Percentiles rank a stretch among this genome's conserved stretches.
Conservation (phyloP, 2,797 vertebrate species). For the Macroramphosus scolopax region DNA sequence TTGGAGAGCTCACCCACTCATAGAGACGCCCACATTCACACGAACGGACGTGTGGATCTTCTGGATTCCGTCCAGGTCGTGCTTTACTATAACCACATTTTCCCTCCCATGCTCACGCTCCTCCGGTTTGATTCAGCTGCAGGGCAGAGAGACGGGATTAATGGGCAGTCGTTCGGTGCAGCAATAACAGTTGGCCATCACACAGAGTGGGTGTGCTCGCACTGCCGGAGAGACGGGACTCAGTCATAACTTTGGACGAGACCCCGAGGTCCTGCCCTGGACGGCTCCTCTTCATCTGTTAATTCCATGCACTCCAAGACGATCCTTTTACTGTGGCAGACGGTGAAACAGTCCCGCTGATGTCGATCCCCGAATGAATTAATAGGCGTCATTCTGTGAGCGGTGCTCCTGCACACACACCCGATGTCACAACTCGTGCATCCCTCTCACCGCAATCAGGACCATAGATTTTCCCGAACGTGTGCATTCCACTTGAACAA, state of each 20-base stretch:
- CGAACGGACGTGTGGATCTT: background rate
- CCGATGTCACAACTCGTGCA: constrained; percentile 30
- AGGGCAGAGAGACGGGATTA: constrained; percentile 45
- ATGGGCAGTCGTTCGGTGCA: constrained; percentile 48
- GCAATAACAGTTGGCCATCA: constrained; percentile 57
- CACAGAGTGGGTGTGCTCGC: constrained; percentile 42
- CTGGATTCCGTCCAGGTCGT: constrained; percentile 16
- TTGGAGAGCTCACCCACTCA: background rate
- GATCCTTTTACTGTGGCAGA: no score
- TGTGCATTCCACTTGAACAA: constrained; percentile 37
- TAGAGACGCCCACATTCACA: no score
- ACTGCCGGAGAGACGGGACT: constrained; percentile 31
- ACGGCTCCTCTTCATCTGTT: no score
- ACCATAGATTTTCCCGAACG: constrained; percentile 20
- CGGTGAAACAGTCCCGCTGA: no score
- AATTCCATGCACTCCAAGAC: no score
- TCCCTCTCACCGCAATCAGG: constrained; percentile 28
- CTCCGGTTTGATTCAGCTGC: constrained; percentile 45
- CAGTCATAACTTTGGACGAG: constrained; percentile 43
- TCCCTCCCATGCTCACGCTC: constrained; percentile 15
- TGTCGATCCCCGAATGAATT: no score
- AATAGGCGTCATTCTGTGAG: no score
- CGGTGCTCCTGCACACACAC: no score
- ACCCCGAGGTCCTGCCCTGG: constrained; percentile 14
- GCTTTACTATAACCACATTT: constrained; percentile 33